Conservation (phyloP, 2,113 vertebrate species). For the Ptilonorhynchus violaceus region DNA sequence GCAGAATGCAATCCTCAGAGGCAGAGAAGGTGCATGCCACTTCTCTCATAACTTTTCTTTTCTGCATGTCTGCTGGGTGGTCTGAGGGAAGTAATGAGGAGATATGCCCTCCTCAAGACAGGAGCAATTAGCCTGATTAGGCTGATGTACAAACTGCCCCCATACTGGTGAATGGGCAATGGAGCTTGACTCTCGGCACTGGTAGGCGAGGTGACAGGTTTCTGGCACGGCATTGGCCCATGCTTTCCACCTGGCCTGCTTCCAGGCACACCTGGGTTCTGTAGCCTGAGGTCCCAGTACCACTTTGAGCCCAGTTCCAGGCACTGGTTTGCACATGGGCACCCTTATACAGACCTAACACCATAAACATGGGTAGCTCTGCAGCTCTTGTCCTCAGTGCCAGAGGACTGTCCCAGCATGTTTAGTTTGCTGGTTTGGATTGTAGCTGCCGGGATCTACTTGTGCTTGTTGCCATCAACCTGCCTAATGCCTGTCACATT, state of each 20-base stretch:
- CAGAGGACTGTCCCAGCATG: background rate
- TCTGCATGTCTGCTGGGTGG: background rate
- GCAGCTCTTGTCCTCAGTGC: background rate
- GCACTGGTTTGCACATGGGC: background rate
- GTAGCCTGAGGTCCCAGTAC: background rate
- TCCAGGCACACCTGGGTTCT: background rate
- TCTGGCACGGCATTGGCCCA: accelerated
- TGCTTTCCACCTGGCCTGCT: background rate
- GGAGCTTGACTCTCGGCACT: background rate
- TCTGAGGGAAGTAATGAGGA: background rate
- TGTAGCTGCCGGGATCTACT: background rate
- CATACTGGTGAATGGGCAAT: accelerated
- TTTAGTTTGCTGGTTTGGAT: background rate
- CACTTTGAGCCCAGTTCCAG: background rate
- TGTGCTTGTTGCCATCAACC: background rate
- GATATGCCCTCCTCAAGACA: background rate
- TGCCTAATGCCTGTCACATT: background rate
- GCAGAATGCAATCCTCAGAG: background rate
- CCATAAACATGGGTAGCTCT: background rate
- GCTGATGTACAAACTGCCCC: background rate
- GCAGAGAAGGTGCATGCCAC: background rate
- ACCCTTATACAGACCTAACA: accelerated
- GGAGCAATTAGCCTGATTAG: background rate
- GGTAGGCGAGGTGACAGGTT: background rate
- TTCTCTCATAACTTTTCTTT: background rate